These are phyloP conservation scores for Illadopsis cleaveri DNA, from an alignment of 2,113 vertebrate species.

Conservation along the genomic window DNA sequence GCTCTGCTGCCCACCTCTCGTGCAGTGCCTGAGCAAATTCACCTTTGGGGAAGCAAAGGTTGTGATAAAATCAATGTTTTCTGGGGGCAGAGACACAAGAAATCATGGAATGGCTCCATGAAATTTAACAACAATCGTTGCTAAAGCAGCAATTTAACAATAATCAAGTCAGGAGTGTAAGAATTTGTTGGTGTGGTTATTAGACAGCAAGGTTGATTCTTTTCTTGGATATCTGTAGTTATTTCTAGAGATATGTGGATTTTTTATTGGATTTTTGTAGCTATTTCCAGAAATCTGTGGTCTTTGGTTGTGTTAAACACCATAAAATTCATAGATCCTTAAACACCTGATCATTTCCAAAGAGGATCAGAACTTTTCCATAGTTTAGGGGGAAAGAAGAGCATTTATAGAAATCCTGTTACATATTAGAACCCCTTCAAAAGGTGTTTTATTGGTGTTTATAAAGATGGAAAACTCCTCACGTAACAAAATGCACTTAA, in stretches of 20 bases:
- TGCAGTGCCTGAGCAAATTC: not conserved
- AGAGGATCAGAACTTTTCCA: not conserved
- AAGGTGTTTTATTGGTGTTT: not conserved
- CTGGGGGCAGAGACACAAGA: not conserved
- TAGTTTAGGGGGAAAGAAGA: not conserved
- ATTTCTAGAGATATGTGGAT: not conserved
- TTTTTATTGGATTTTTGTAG: not conserved
- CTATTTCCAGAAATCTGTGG: not conserved
- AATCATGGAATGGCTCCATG: not conserved
- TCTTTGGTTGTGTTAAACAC: not conserved
- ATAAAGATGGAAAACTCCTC: not conserved
- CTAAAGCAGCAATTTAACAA: not conserved
- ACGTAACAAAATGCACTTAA: not conserved
- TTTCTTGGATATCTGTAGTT: not conserved
- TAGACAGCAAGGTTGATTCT: not conserved
- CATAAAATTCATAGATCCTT: not conserved
- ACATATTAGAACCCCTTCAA: not conserved
- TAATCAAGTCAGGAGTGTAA: not conserved
- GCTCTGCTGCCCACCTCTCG: not conserved
- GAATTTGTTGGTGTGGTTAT: not conserved
- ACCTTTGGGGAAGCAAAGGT: not conserved
- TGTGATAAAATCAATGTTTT: not conserved
- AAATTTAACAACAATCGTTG: not conserved
- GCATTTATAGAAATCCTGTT: not conserved
- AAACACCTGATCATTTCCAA: not conserved